Conservation (phyloP, 1,140 invertebrate species). For the Linepithema humile region DNA sequence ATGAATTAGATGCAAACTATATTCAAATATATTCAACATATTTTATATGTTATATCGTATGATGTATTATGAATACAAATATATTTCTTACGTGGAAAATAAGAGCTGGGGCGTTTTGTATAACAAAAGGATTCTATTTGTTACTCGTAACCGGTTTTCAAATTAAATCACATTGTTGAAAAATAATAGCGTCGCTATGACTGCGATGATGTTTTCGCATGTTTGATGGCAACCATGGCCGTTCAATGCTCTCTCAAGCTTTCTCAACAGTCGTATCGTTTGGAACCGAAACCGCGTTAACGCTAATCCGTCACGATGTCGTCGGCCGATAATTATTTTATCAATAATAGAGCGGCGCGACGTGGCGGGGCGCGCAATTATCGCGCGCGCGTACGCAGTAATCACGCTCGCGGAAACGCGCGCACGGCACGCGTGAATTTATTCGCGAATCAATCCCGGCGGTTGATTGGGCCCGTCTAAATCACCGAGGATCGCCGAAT, state of each 20-base stretch:
- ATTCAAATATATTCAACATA: background rate
- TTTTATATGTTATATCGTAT: background rate
- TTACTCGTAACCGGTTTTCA: background rate
- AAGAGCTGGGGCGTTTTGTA: background rate
- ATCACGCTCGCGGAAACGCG: background rate
- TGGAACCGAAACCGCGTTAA: background rate
- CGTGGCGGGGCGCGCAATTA: background rate
- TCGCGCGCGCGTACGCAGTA: constrained; percentile 30
- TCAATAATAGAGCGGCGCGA: constrained; percentile 46
- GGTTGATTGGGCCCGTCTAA: constrained; percentile 57
- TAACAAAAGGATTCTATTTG: background rate
- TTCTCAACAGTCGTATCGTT: background rate
- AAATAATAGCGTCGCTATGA: background rate
- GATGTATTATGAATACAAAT: too few relatives aligned
- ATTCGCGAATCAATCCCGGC: constrained; percentile 42
- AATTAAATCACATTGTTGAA: background rate
- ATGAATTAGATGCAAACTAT: background rate
- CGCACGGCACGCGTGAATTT: constrained; percentile 35
- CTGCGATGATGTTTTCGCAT: background rate
- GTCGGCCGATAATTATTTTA: constrained; percentile 44
- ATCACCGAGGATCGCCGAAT: constrained; percentile 53
- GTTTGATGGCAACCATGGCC: background rate
- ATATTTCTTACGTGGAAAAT: background rate
- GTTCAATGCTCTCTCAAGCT: background rate
- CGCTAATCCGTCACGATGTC: constrained; percentile 24